A percentile compares a stretch with the other conserved stretches of the same genome.
These are phyloP conservation scores for Gryon sp. DNA, from an alignment of 1,140 invertebrate genomes.

Conservation along the genomic window DNA sequence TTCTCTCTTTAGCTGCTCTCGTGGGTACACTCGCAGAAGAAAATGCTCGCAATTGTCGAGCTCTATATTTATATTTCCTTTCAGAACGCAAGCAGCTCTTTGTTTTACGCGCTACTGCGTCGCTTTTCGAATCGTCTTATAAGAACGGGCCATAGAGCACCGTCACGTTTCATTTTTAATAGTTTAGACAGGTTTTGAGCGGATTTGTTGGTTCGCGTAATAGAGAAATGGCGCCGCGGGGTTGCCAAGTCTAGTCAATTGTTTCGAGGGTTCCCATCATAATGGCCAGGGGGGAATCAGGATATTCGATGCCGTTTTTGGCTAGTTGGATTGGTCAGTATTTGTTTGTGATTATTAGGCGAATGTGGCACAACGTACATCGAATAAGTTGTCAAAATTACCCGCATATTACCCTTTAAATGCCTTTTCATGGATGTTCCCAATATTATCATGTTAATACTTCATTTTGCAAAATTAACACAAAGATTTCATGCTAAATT, in stretches of 20 bases:
- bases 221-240: slow-evolving; percentile 24
- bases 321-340: not conserved
- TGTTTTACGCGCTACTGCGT: slow-evolving; percentile 52
- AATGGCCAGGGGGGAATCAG: too few species aligned
- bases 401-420: too few species aligned
- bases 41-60: slow-evolving; percentile 51
- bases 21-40: slow-evolving; percentile 31
- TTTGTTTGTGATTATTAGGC: not conserved
- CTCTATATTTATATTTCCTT: slow-evolving; percentile 44
- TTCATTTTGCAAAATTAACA: too few species aligned
- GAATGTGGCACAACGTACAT: too few species aligned
- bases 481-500: too few species aligned
- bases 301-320: too few species aligned
- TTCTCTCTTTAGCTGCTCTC: too few species aligned
- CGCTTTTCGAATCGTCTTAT: slow-evolving; percentile 30
- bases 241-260: slow-evolving; percentile 30
- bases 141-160: not conserved
- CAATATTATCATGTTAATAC: too few species aligned
- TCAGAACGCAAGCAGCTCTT: slow-evolving; percentile 32
- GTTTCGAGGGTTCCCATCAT: too few species aligned
- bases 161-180: slow-evolving; percentile 11
- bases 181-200: slow-evolving; percentile 20
- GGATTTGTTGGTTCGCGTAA: slow-evolving; percentile 8
- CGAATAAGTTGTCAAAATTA: too few species aligned
- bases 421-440: too few species aligned